Conservation (phyloP, 2,888 invertebrate species). For the Hemistola chrysoprasaria region DNA sequence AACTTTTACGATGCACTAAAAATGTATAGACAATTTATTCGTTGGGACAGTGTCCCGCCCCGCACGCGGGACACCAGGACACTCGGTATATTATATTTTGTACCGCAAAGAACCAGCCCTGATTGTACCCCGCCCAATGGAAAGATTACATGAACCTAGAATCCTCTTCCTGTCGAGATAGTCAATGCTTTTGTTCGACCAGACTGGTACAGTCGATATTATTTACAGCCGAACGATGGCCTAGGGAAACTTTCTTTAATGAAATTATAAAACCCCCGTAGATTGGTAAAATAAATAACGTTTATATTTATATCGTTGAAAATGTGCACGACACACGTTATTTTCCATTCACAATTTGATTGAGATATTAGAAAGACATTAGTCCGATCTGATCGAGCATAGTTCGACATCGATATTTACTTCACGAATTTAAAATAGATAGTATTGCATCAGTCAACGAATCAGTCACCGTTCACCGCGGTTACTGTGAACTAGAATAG, state of each 20-base stretch:
- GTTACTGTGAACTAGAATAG: conserved; percentile 12
- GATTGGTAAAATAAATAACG: too few species aligned
- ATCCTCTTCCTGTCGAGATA: too few species aligned
- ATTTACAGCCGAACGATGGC: too few species aligned
- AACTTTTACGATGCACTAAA: conserved; percentile 4
- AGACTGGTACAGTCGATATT: too few species aligned
- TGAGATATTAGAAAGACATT: too few species aligned
- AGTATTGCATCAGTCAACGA: conserved; percentile 11
- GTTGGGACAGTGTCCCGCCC: conserved; percentile 14
- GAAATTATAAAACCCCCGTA: too few species aligned
- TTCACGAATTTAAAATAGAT: background rate
- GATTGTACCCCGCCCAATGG: conserved; percentile 55
- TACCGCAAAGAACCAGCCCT: conserved; percentile 30
- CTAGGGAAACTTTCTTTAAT: too few species aligned
- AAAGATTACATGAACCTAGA: conserved; percentile 16
- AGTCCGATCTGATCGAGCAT: too few species aligned
- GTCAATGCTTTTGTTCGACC: too few species aligned
- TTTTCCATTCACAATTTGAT: too few species aligned
- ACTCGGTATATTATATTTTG: conserved; percentile 58
- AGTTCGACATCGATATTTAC: background rate
- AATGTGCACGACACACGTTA: too few species aligned
- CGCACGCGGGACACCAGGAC: conserved; percentile 25
- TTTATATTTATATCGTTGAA: too few species aligned
- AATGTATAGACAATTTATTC: conserved; percentile 11
- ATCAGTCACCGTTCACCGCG: background rate